phyloP scores from a whole-genome alignment of 2,888 invertebrate genomes.

The Athalia circularis region DNA sequence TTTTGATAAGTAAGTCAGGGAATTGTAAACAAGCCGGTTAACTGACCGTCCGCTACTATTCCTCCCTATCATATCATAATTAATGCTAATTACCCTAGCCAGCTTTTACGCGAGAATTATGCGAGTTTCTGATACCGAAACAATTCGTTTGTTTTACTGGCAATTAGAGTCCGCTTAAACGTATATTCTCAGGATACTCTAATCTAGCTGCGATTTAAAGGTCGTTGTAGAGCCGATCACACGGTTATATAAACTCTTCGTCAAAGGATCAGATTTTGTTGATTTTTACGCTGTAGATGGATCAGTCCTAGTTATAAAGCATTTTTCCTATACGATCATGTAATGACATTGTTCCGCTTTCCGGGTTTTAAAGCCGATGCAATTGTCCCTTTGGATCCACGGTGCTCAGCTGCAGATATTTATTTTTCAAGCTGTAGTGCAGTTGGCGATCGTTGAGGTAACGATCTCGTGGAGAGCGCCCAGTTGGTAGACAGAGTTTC shows the following conservation, averaged over 20 bases:
- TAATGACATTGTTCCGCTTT: too few relatives aligned
- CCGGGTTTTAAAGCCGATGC: too few relatives aligned
- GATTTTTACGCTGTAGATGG: too few relatives aligned
- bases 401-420: background rate
- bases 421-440: slow-evolving; percentile 9
- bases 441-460: slow-evolving; percentile 3
- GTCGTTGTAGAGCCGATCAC: background rate
- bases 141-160: slow-evolving; percentile 48
- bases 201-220: background rate
- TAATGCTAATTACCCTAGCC: slow-evolving; percentile 66
- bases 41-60: slow-evolving; percentile 49
- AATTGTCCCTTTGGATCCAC: too few relatives aligned
- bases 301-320: too few relatives aligned
- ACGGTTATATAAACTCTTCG: background rate
- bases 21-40: slow-evolving; percentile 65
- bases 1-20: slow-evolving; percentile 53
- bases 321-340: too few relatives aligned
- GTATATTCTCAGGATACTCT: background rate
- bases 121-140: slow-evolving; percentile 59
- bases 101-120: slow-evolving; percentile 61
- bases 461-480: background rate
- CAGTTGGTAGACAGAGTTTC: slow-evolving; percentile 25
- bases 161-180: slow-evolving; percentile 27
- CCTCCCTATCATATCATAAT: slow-evolving; percentile 62
- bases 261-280: too few relatives aligned